A percentile compares a stretch with the other conserved stretches of the same genome.
Conservation (phyloP, 2,113 vertebrate species). For the Calidris pygmaea region DNA sequence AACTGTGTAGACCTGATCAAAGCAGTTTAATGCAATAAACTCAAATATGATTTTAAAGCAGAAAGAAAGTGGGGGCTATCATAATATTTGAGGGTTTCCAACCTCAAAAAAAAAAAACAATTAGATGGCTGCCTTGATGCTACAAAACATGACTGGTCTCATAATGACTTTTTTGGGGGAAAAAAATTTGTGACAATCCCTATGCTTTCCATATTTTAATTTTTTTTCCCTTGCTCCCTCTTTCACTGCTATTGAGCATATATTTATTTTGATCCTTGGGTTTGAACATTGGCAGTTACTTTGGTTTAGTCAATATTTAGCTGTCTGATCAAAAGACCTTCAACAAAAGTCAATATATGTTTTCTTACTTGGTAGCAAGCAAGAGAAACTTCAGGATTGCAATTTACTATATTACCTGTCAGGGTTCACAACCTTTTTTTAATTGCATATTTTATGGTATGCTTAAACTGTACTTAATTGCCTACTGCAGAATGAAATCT, state of each 20-base stretch:
- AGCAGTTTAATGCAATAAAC: neutral
- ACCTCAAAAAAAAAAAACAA: neutral
- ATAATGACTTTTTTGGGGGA: neutral
- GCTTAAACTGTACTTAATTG: conserved; percentile 35
- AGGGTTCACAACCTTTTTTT: neutral
- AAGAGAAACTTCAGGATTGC: neutral
- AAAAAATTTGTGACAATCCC: neutral
- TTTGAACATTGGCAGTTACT: neutral
- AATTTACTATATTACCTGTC: neutral
- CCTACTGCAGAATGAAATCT: neutral
- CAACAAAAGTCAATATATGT: neutral
- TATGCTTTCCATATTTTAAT: neutral
- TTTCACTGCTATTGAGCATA: neutral
- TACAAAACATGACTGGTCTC: neutral
- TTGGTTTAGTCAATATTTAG: neutral
- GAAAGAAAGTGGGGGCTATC: neutral
- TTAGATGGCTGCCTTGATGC: neutral
- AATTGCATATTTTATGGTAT: neutral
- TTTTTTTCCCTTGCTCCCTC: neutral
- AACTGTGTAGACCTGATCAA: neutral
- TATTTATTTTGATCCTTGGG: conserved; percentile 6
- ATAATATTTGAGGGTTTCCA: neutral
- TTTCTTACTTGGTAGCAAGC: neutral
- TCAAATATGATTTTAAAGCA: neutral
- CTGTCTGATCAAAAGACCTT: neutral